These are phyloP conservation scores for Corythucha ciliata DNA, from an alignment of 2,888 invertebrate genomes.

Conservation along the genomic window DNA sequence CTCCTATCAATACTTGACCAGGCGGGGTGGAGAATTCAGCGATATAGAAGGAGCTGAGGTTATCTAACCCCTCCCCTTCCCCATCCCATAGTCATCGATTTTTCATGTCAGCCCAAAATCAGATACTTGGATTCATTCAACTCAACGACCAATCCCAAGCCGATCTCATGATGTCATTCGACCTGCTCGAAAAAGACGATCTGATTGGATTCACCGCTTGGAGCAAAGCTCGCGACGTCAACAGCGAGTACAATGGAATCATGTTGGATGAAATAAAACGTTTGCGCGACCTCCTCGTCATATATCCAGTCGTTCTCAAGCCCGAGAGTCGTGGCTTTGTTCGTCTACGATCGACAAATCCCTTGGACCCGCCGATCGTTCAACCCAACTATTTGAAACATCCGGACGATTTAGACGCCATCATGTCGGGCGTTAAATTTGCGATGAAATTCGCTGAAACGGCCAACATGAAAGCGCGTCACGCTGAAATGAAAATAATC, in stretches of 20 bases:
- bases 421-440: constrained; percentile 28
- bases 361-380: constrained; percentile 26
- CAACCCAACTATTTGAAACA: constrained; percentile 26
- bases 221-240: constrained; percentile 1
- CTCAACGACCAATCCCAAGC: too few species aligned
- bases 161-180: constrained; percentile 17
- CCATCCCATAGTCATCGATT: too few species aligned
- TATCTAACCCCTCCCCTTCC: too few species aligned
- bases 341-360: constrained; percentile 24
- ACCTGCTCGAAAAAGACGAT: constrained; percentile 10
- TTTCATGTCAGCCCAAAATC: too few species aligned
- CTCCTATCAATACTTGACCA: constrained; percentile 26
- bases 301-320: constrained; percentile 27
- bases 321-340: constrained; percentile 28
- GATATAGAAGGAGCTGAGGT: too few species aligned
- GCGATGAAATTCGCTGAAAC: constrained; percentile 23
- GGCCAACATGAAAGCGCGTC: constrained; percentile 18
- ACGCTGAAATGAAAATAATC: constrained; percentile 23
- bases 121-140: too few species aligned
- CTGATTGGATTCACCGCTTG: neutral
- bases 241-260: neutral
- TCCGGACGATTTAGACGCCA: constrained; percentile 22
- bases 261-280: constrained; percentile 13
- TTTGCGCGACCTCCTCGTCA: constrained; percentile 25
- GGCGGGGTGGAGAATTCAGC: constrained; percentile 24